Percentiles rank a stretch among this genome's conserved stretches.
phyloP scores from a whole-genome alignment of 2,888 invertebrate genomes.

The Heliconius ismenius region DNA sequence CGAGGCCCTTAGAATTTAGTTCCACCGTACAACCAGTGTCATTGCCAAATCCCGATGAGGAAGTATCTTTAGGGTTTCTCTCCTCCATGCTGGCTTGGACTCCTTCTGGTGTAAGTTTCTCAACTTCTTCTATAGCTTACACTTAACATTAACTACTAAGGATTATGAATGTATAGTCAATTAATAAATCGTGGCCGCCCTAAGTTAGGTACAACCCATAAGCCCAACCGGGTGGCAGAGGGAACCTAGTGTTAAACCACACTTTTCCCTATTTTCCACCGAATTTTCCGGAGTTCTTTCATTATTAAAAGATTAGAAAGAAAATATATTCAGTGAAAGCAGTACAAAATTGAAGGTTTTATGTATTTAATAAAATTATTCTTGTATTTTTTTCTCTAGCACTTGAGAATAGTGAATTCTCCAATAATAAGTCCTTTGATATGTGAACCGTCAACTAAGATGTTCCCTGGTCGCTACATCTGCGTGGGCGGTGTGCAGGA shows the following conservation, averaged over 20 bases:
- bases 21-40: constrained; percentile 55
- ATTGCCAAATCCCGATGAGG: constrained; percentile 60
- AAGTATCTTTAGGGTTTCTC: constrained; percentile 61
- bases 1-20: constrained; percentile 58
- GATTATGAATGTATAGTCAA: no score
- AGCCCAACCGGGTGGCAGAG: no score
- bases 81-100: constrained; percentile 72
- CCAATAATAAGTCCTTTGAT: constrained; percentile 66
- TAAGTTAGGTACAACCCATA: no score
- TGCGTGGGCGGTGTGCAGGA: constrained; percentile 74
- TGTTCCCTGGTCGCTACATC: constrained; percentile 66
- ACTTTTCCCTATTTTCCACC: no score
- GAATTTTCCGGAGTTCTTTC: not conserved
- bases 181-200: no score
- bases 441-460: constrained; percentile 65
- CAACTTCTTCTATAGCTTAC: not conserved
- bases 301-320: not conserved
- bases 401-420: constrained; percentile 68
- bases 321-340: not conserved
- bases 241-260: no score
- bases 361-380: not conserved
- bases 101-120: constrained; percentile 63
- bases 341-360: not conserved
- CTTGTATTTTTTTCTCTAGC: constrained; percentile 53
- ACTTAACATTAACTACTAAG: no score